Conservation (phyloP, 2,113 vertebrate genomes). For the Pholis gunnellus region DNA sequence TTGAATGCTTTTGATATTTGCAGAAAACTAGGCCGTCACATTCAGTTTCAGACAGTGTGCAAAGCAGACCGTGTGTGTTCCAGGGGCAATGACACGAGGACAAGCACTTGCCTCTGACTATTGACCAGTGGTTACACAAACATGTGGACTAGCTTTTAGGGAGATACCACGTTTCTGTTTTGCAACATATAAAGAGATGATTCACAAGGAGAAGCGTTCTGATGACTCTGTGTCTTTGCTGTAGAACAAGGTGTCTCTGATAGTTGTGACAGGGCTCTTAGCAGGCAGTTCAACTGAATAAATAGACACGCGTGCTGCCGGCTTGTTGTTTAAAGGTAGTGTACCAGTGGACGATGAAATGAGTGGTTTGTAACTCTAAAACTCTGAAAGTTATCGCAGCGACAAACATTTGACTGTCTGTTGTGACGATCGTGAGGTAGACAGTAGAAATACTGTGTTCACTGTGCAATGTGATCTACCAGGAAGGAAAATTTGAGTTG, state of each 20-base stretch:
- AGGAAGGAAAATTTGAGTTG: not conserved
- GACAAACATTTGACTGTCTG: no score
- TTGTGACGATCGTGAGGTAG: no score
- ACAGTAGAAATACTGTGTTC: no score
- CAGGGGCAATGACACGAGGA: conserved; percentile 14
- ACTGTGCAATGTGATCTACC: no score
- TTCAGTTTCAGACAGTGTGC: not conserved
- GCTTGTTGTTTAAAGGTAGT: not conserved
- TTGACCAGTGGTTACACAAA: conserved; percentile 21
- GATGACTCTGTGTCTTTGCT: not conserved
- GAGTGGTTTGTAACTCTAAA: no score
- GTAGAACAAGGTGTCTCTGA: not conserved
- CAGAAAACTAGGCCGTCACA: not conserved
- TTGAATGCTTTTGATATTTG: not conserved
- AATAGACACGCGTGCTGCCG: no score
- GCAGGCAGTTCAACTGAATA: no score
- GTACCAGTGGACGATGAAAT: not conserved
- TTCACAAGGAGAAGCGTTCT: not conserved
- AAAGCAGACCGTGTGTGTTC: not conserved
- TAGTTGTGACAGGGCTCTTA: no score
- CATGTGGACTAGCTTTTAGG: not conserved
- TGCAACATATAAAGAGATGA: not conserved
- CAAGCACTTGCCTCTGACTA: not conserved
- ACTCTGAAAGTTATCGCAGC: no score
- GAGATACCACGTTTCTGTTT: not conserved